Evolutionary conservation across 2,888 invertebrate genomes (phyloP).

Genomic region (Drosophila rellima): DNA sequence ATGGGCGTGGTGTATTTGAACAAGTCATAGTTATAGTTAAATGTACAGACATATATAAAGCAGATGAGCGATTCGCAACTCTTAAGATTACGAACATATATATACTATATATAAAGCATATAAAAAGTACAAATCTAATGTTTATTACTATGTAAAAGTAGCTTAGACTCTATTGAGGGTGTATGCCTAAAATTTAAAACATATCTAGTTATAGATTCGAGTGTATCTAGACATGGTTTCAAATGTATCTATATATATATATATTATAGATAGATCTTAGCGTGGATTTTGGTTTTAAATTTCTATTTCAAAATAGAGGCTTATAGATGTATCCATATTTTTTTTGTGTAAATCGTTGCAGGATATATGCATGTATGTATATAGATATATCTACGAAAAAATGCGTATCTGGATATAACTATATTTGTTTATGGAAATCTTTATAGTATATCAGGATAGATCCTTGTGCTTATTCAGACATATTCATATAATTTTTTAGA

Average conservation of each 20-base stretch:
- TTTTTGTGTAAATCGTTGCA: too few species aligned
- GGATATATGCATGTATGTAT: too few species aligned
- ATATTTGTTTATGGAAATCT: not conserved
- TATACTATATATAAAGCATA: constrained; percentile 20
- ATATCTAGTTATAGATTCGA: not conserved
- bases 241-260: not conserved
- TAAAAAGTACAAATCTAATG: constrained; percentile 28
- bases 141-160: constrained; percentile 7
- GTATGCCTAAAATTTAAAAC: not conserved
- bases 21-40: constrained; percentile 5
- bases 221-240: not conserved
- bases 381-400: too few species aligned
- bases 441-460: not conserved
- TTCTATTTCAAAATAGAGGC: too few species aligned
- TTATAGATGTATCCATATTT: too few species aligned
- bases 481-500: not conserved
- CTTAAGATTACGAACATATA: constrained; percentile 8
- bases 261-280: too few species aligned
- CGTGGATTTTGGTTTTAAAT: too few species aligned
- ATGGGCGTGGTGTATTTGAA: constrained; percentile 9
- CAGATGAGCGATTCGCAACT: constrained; percentile 15
- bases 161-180: constrained; percentile 13
- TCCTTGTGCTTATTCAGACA: not conserved
- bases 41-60: constrained; percentile 14
- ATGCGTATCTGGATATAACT: not conserved